Conservation (phyloP, 2,888 invertebrate species). For the Drosophila stalkeri region DNA sequence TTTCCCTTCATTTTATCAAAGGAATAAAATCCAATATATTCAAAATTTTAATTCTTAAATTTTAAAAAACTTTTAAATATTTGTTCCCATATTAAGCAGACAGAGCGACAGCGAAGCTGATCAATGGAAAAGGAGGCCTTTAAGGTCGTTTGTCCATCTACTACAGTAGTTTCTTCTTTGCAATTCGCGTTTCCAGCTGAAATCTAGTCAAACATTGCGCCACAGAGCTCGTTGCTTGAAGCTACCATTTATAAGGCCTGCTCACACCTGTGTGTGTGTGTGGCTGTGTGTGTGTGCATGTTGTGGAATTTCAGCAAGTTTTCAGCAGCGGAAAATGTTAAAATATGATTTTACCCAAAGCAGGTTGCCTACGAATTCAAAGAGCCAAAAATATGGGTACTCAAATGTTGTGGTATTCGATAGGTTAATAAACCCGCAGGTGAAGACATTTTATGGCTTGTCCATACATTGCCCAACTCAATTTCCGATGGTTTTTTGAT, state of each 20-base stretch:
- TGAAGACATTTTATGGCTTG: conserved; percentile 1
- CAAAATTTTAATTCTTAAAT: too few relatives aligned
- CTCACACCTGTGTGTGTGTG: conserved; percentile 29
- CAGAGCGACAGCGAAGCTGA: neutral
- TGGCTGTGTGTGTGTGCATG: conserved; percentile 21
- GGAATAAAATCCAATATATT: too few relatives aligned
- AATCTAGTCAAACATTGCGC: conserved; percentile 71
- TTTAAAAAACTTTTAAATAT: too few relatives aligned
- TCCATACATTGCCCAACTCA: neutral
- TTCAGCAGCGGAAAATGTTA: conserved; percentile 61
- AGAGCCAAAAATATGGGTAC: conserved; percentile 46
- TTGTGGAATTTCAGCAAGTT: conserved; percentile 72
- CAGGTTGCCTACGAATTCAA: conserved; percentile 58
- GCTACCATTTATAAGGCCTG: conserved; percentile 71
- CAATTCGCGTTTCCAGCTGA: conserved; percentile 15
- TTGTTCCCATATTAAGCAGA: neutral
- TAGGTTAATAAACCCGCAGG: conserved; percentile 59
- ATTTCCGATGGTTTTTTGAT: neutral
- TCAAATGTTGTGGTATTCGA: conserved; percentile 56
- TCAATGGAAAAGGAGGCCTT: neutral
- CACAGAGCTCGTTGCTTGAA: conserved; percentile 43
- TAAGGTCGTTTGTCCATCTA: neutral
- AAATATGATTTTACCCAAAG: conserved; percentile 78
- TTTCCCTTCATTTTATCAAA: too few relatives aligned
- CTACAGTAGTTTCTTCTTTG: neutral